Percentiles rank a stretch among this genome's conserved stretches.
phyloP scores from a whole-genome alignment of 2,888 invertebrate species.

The Pilophorus perplexus region DNA sequence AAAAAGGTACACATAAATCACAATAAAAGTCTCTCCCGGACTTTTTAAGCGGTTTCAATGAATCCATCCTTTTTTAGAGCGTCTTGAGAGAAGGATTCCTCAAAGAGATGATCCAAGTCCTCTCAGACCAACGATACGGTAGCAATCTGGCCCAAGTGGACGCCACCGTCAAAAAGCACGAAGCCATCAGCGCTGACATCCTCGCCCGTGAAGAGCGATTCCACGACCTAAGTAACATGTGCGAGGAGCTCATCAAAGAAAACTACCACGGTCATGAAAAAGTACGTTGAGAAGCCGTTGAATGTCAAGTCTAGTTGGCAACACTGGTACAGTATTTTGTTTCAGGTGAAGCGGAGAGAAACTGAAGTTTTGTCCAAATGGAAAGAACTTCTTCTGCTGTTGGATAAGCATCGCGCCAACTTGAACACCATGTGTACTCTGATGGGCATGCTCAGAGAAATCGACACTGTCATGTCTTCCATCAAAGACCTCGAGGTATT shows the following conservation, averaged over 20 bases:
- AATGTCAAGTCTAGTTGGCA: background rate
- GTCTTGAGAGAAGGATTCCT: conserved; percentile 91
- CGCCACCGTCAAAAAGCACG: conserved; percentile 96
- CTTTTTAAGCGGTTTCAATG: background rate
- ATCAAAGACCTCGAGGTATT: conserved; percentile 76
- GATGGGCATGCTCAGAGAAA: conserved; percentile 85
- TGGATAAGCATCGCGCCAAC: conserved; percentile 79
- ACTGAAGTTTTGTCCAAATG: conserved; percentile 81
- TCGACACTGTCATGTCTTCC: conserved; percentile 81
- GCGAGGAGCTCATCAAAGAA: conserved; percentile 84
- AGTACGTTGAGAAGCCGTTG: conserved; percentile 51
- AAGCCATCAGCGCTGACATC: conserved; percentile 96
- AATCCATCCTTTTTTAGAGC: conserved; percentile 57
- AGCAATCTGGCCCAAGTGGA: conserved; percentile 90
- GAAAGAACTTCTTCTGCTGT: conserved; percentile 76
- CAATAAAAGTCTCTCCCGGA: no score
- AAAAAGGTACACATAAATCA: conserved; percentile 80
- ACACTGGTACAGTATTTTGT: background rate
- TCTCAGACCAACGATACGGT: conserved; percentile 88
- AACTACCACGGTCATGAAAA: conserved; percentile 86
- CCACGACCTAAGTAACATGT: conserved; percentile 89
- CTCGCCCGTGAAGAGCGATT: conserved; percentile 82
- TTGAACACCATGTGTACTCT: conserved; percentile 76
- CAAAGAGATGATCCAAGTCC: conserved; percentile 94
- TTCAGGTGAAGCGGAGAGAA: conserved; percentile 60